phyloP scores from a whole-genome alignment of 2,797 vertebrate species.

The Oreortyx pictus region DNA sequence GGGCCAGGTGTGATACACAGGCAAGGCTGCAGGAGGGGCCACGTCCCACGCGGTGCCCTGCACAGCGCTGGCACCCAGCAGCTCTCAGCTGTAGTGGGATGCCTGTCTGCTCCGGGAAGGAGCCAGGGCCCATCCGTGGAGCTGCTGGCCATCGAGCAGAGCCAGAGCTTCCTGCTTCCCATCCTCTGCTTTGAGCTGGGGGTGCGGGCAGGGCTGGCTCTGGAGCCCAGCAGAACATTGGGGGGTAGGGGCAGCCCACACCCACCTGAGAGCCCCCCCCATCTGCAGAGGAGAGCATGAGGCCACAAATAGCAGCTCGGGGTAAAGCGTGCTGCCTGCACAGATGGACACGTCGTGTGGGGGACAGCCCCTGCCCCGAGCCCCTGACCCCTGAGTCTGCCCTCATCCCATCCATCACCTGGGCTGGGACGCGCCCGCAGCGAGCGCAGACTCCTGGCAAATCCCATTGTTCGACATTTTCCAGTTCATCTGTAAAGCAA shows the following conservation, averaged over 20 bases:
- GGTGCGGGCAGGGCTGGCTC: not conserved
- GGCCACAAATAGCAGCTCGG: not conserved
- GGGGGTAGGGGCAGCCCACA: not conserved
- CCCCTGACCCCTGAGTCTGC: too few species aligned
- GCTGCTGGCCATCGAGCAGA: not conserved
- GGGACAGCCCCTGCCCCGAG: not conserved
- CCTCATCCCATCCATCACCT: not conserved
- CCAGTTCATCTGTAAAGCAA: conserved; percentile 67
- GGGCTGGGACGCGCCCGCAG: not conserved
- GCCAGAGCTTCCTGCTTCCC: not conserved
- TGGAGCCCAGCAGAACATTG: not conserved
- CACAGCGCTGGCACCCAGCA: not conserved
- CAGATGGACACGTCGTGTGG: not conserved
- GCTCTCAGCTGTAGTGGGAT: not conserved
- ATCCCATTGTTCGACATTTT: conserved; percentile 40
- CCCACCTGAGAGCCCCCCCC: not conserved
- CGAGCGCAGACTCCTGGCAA: not conserved
- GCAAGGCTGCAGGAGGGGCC: not conserved
- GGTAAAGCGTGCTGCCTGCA: not conserved
- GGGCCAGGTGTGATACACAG: too few species aligned
- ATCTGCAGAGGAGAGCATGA: not conserved
- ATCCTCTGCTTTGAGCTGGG: not conserved
- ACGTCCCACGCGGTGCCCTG: not conserved
- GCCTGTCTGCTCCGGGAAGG: too few species aligned
- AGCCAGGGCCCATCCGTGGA: not conserved